Base-by-base conservation (phyloP, 2,797 vertebrate species). In the Sternarchorhynchus goeldii region DNA sequence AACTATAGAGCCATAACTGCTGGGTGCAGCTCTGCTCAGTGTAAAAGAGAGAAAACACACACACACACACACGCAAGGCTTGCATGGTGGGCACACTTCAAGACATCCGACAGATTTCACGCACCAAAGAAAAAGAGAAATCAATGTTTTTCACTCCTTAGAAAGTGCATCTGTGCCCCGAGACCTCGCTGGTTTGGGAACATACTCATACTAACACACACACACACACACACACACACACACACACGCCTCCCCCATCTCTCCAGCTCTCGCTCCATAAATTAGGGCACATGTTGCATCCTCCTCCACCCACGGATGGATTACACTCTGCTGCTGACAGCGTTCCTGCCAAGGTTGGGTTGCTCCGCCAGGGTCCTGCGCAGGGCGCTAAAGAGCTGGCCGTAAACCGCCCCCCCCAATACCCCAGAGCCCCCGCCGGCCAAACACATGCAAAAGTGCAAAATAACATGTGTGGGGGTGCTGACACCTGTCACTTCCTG, bases 401-500 rank as follows among this genome's bases (percentile, higher is more conserved):
- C 12, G 12, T 12, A 14, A 12, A 10, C 0, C 45, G 12, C 2
- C 45, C 45, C 45, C 45, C 8, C 25, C 25, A 25, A 25, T 45
- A 45, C 45, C 12, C 45, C 45, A 14, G 14, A 50, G 45, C 45
- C 45, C 45, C 45, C 10, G 45, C 45, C 45, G 8, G 45, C 45
- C 45, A 2, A 14, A 12, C 12, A 3, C 10, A 50, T 3, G 45
- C 12, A 76, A 75, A 66, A 39, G 41, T 20, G 41, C 74, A 20
- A 67, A 55, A 17, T 56, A 65, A 76, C 79, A 81, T 76, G 73
- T 16, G 73, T 60, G 67, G 66, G 31, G 72, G 64, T 68, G 66
- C 77, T 79, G 83, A 79, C 82, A 86, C 86, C 82, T 86, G 83
- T 77, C 81, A 84, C 73, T 77, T 82, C 73, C 82, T 67, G 75